Evolutionary conservation across 1,140 invertebrate genomes (phyloP).

Genomic region (Laupala kohalensis): DNA sequence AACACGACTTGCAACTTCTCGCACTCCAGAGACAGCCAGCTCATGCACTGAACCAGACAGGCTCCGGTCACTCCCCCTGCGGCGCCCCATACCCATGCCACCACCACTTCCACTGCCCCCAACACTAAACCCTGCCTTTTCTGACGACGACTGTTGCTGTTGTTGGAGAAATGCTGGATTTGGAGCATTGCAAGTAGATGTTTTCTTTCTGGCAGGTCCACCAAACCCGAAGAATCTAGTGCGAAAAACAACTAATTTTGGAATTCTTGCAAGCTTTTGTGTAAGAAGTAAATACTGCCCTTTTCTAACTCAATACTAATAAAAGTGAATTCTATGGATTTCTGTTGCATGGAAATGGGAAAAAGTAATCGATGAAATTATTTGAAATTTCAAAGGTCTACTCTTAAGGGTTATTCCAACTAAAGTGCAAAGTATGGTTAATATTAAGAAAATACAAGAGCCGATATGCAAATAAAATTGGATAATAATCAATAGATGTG

Average conservation of each 20-base stretch:
- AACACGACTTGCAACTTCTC: conserved; percentile 40
- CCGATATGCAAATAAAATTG: no score
- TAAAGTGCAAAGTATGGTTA: no score
- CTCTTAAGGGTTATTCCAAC: no score
- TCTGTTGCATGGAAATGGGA: no score
- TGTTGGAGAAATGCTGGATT: conserved; percentile 31
- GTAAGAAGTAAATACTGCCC: no score
- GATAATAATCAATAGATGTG: no score
- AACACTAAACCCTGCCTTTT: conserved; percentile 33
- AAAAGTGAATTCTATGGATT: no score
- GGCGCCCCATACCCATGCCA: conserved; percentile 33
- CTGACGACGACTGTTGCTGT: conserved; percentile 18
- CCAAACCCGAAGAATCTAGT: conserved; percentile 78
- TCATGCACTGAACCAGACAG: conserved; percentile 69
- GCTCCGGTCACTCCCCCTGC: conserved; percentile 65
- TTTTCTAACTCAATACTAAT: no score
- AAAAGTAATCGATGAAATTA: no score
- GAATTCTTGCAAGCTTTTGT: no score
- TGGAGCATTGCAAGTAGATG: conserved; percentile 45
- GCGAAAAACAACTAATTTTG: neutral
- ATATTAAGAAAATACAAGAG: no score
- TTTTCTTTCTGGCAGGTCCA: conserved; percentile 70
- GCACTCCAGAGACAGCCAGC: conserved; percentile 46
- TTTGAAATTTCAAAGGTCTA: no score
- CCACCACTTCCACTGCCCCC: conserved; percentile 40